Conservation (phyloP, 2,113 vertebrate species). For the Cygnus buccinator region DNA sequence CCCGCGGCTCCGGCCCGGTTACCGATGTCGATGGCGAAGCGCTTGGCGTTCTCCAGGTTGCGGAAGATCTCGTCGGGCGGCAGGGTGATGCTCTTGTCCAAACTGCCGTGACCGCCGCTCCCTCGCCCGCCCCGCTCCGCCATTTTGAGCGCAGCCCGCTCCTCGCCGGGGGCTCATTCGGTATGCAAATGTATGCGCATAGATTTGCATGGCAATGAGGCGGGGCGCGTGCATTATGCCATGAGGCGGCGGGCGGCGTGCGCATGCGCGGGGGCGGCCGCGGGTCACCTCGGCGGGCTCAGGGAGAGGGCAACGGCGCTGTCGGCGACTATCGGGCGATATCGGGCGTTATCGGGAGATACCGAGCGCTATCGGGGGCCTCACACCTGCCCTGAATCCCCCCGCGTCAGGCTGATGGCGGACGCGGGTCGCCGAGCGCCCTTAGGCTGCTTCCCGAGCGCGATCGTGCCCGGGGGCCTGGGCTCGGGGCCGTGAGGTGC, state of each 20-base stretch:
- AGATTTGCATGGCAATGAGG: slow-evolving; percentile 51
- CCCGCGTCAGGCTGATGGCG: no score
- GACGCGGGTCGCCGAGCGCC: no score
- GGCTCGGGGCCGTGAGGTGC: no score
- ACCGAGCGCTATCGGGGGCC: no score
- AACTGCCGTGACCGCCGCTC: slow-evolving; percentile 76
- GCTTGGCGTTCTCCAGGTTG: slow-evolving; percentile 95
- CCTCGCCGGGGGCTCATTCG: slow-evolving; percentile 64
- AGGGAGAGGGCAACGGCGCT: no score
- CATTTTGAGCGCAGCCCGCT: slow-evolving; percentile 75
- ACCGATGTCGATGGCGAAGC: slow-evolving; percentile 98
- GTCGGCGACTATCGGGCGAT: no score
- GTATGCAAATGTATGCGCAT: slow-evolving; percentile 79
- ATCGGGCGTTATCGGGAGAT: no score
- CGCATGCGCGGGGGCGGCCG: no score
- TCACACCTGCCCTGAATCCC: no score
- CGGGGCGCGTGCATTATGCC: slow-evolving; percentile 41
- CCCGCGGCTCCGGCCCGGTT: not conserved
- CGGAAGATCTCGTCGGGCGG: slow-evolving; percentile 95
- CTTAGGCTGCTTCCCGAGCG: no score
- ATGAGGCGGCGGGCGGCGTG: not conserved
- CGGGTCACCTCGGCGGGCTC: no score
- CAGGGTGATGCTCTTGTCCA: slow-evolving; percentile 96
- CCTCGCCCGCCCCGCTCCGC: slow-evolving; percentile 74
- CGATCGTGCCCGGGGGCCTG: no score